phyloP scores from a whole-genome alignment of 2,797 vertebrate genomes.

The Oreonectes daqikongensis region DNA sequence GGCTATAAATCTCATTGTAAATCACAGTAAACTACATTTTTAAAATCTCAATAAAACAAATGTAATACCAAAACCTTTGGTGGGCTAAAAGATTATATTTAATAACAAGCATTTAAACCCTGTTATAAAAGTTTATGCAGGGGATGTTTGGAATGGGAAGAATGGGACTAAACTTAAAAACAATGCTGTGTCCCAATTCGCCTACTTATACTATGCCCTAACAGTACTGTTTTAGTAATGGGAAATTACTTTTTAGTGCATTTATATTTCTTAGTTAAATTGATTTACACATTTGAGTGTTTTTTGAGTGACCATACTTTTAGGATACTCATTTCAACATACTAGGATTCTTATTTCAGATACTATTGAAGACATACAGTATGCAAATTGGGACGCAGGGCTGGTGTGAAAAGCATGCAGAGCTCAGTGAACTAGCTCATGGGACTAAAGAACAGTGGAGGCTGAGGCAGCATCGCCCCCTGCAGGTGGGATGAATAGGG shows the following conservation, averaged over 20 bases:
- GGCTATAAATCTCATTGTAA: constrained; percentile 27
- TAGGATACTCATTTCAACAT: too few relatives aligned
- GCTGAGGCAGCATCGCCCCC: constrained; percentile 14
- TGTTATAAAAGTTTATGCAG: constrained; percentile 53
- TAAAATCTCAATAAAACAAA: constrained; percentile 32
- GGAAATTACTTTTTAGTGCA: too few relatives aligned
- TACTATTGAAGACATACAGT: background rate
- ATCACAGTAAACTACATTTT: constrained; percentile 18
- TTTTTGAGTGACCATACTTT: too few relatives aligned
- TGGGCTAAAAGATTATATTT: constrained; percentile 49
- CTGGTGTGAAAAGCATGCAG: constrained; percentile 35
- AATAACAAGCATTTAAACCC: constrained; percentile 51
- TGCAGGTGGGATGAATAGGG: constrained; percentile 19
- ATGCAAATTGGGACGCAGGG: background rate
- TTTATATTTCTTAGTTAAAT: too few relatives aligned
- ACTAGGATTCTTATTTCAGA: too few relatives aligned
- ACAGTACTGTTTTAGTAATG: too few relatives aligned
- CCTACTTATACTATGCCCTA: too few relatives aligned
- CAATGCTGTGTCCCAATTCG: too few relatives aligned
- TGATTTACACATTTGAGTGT: too few relatives aligned
- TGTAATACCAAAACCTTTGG: constrained; percentile 46
- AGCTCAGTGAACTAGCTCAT: constrained; percentile 26
- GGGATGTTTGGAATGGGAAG: constrained; percentile 43
- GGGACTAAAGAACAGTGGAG: background rate
- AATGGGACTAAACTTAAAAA: constrained; percentile 39